A percentile compares a stretch with the other conserved stretches of the same genome.
Evolutionary conservation across 2,113 vertebrate genomes (phyloP).

Genomic region (Oryzias javanicus): DNA sequence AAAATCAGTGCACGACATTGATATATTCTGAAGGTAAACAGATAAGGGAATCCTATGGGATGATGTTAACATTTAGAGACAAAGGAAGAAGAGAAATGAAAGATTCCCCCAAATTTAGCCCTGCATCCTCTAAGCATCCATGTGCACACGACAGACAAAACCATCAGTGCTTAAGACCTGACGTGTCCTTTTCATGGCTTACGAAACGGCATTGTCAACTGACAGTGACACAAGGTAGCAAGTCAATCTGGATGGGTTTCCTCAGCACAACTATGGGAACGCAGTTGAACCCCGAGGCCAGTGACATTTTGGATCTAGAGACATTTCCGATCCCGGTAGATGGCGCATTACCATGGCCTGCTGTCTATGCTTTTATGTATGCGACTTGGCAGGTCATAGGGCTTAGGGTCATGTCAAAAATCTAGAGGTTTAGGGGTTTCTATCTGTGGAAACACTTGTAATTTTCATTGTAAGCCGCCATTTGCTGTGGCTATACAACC

Average conservation of each 20-base stretch:
- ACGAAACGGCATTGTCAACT: slow-evolving; percentile 62
- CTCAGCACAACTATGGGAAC: slow-evolving; percentile 37
- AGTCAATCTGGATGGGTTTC: slow-evolving; percentile 54
- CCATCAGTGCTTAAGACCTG: slow-evolving; percentile 36
- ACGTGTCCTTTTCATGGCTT: slow-evolving; percentile 60
- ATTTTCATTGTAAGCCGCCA: too few species aligned
- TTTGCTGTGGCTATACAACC: not conserved
- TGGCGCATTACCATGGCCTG: slow-evolving; percentile 41
- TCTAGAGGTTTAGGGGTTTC: slow-evolving; percentile 9
- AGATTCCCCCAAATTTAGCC: slow-evolving; percentile 19
- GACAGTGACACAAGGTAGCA: slow-evolving; percentile 35
- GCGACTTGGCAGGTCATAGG: slow-evolving; percentile 44
- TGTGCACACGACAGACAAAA: slow-evolving; percentile 32
- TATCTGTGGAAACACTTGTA: slow-evolving; percentile 1
- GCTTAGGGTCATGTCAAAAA: slow-evolving; percentile 45
- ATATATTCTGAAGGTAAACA: too few species aligned
- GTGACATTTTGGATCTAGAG: slow-evolving; percentile 66
- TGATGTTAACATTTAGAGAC: slow-evolving; percentile 19
- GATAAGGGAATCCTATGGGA: slow-evolving; percentile 7
- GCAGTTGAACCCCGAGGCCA: slow-evolving; percentile 51
- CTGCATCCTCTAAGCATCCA: slow-evolving; percentile 35
- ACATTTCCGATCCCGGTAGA: slow-evolving; percentile 57
- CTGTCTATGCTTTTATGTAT: slow-evolving; percentile 45
- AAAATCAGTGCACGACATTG: not conserved
- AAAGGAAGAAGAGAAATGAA: slow-evolving; percentile 17